Percentiles rank a stretch among this genome's conserved stretches.
Evolutionary conservation across 2,888 invertebrate species (phyloP).

Genomic region (Trachelus stipa): DNA sequence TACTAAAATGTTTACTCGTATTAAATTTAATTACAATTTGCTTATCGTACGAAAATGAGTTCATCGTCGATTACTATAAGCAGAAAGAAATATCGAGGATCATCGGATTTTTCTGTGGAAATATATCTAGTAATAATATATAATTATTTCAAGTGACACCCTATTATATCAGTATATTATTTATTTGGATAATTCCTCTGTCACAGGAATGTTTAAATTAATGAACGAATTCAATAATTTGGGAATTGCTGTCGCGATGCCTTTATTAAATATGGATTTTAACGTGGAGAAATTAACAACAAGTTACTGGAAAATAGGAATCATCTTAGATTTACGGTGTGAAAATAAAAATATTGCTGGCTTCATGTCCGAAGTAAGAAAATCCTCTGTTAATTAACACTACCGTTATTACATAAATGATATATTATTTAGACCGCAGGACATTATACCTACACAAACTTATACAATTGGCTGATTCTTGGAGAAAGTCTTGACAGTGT

Average conservation of each 20-base stretch:
- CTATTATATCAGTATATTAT: neutral
- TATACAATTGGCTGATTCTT: constrained; percentile 50
- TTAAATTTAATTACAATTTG: no score
- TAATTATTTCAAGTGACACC: no score
- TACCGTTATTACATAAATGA: neutral
- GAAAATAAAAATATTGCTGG: constrained; percentile 24
- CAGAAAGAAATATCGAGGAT: constrained; percentile 40
- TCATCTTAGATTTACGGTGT: constrained; percentile 50
- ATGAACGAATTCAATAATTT: constrained; percentile 39
- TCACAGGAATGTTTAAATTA: constrained; percentile 40
- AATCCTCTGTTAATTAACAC: neutral
- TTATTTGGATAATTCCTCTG: neutral
- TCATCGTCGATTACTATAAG: constrained; percentile 44
- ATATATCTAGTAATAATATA: constrained; percentile 30
- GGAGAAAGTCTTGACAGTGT: constrained; percentile 38
- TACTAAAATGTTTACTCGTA: no score
- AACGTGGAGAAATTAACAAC: constrained; percentile 33
- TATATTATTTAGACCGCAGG: constrained; percentile 34
- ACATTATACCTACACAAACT: constrained; percentile 43
- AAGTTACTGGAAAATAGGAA: constrained; percentile 36
- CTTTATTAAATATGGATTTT: constrained; percentile 31
- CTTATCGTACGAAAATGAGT: constrained; percentile 26
- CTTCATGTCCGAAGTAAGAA: constrained; percentile 28
- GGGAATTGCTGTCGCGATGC: constrained; percentile 42
- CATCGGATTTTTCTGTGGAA: constrained; percentile 45